phyloP scores from a whole-genome alignment of 2,888 invertebrate genomes.

The Sesia apiformis region DNA sequence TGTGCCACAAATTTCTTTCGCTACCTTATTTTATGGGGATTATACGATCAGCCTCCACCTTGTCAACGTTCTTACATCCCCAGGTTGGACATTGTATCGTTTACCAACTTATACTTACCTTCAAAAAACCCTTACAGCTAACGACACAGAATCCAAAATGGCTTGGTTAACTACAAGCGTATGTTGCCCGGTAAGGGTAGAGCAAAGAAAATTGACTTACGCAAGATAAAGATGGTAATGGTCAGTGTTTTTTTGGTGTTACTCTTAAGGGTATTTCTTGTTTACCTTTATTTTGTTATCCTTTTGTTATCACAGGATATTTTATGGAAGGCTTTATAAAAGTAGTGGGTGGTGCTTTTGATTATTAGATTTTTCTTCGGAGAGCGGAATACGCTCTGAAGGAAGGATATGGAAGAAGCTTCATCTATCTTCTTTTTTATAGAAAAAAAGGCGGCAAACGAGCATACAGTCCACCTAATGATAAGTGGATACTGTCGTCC shows the following conservation, averaged over 20 bases:
- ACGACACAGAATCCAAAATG: conserved; percentile 16
- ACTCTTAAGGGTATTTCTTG: conserved; percentile 56
- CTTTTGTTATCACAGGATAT: not conserved
- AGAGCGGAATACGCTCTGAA: too few species aligned
- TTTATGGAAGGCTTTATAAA: too few species aligned
- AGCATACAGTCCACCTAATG: too few species aligned
- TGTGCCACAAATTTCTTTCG: conserved; percentile 35
- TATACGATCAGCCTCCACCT: conserved; percentile 70
- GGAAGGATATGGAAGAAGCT: too few species aligned
- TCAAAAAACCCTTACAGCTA: conserved; percentile 10
- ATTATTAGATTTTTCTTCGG: too few species aligned
- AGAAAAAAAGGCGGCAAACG: too few species aligned
- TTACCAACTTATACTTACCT: conserved; percentile 16
- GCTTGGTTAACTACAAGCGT: conserved; percentile 1
- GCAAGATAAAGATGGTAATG: conserved; percentile 67
- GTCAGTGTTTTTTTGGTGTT: conserved; percentile 62
- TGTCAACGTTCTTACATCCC: conserved; percentile 66
- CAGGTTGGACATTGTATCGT: conserved; percentile 58
- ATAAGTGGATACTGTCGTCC: too few species aligned
- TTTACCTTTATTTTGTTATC: conserved; percentile 61
- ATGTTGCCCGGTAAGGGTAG: conserved; percentile 25
- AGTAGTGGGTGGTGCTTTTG: too few species aligned
- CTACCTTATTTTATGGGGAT: conserved; percentile 71
- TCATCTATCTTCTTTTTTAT: too few species aligned
- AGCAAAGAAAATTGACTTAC: conserved; percentile 68